These are phyloP conservation scores for Zeuzera pyrina DNA, from an alignment of 2,888 invertebrate species.

Conservation along the genomic window DNA sequence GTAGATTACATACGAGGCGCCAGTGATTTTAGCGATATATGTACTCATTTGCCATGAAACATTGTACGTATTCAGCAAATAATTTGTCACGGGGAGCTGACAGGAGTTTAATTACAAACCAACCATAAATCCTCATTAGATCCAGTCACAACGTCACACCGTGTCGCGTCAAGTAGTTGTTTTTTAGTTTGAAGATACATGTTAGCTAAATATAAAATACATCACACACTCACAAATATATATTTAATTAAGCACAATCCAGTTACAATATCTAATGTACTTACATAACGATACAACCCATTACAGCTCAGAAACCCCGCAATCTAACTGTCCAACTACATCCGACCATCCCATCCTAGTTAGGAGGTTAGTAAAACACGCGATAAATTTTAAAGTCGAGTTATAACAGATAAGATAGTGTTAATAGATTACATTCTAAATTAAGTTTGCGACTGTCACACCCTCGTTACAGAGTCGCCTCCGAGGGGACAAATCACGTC, in stretches of 20 bases:
- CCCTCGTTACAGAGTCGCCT: conserved; percentile 30
- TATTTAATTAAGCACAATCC: too few relatives aligned
- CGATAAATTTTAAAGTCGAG: conserved; percentile 10
- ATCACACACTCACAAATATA: not conserved
- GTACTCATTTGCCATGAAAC: not conserved
- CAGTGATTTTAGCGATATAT: not conserved
- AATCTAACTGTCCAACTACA: too few relatives aligned
- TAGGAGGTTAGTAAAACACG: conserved; percentile 15
- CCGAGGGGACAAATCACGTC: conserved; percentile 23
- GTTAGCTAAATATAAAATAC: not conserved
- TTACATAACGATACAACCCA: not conserved
- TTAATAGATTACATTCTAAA: conserved; percentile 45
- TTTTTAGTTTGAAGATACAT: not conserved
- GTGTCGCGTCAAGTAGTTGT: not conserved
- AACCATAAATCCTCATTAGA: conserved; percentile 34
- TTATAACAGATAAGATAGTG: conserved; percentile 24
- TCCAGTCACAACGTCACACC: conserved; percentile 12
- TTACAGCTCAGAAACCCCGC: conserved; percentile 11
- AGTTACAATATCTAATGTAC: not conserved
- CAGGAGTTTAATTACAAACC: conserved; percentile 16
- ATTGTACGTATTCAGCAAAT: conserved; percentile 11
- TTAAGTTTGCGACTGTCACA: conserved; percentile 44
- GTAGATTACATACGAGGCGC: not conserved
- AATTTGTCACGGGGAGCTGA: conserved; percentile 22
- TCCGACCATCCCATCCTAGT: conserved; percentile 24